Conservation (phyloP, 2,888 invertebrate genomes). For the Drosophila barbarae region DNA sequence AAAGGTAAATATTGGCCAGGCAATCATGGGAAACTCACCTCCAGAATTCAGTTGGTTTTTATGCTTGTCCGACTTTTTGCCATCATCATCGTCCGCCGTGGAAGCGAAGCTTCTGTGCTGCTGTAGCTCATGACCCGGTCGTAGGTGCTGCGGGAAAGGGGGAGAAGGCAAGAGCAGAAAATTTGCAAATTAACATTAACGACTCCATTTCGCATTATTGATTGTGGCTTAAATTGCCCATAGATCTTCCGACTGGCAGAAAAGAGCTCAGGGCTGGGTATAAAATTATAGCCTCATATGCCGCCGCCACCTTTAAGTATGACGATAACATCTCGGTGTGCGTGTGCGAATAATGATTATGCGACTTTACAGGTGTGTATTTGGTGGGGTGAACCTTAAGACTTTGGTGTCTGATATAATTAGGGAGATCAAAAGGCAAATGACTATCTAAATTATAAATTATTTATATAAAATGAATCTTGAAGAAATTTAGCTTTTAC, state of each 20-base stretch:
- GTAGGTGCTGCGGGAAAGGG: constrained; percentile 33
- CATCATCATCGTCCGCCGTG: constrained; percentile 49
- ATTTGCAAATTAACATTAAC: constrained; percentile 61
- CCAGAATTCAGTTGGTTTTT: constrained; percentile 46
- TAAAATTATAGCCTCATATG: constrained; percentile 21
- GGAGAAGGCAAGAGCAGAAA: constrained; percentile 20
- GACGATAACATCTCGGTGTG: constrained; percentile 11
- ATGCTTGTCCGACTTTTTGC: constrained; percentile 48
- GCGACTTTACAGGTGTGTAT: neutral
- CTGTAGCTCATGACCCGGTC: constrained; percentile 39
- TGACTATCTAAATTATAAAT: too few relatives aligned
- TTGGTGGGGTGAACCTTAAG: neutral
- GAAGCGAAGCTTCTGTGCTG: constrained; percentile 60
- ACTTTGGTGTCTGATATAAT: too few relatives aligned
- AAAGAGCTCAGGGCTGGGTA: constrained; percentile 23
- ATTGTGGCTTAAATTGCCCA: constrained; percentile 54
- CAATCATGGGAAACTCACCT: constrained; percentile 45
- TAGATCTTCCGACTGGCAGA: constrained; percentile 44
- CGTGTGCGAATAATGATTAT: constrained; percentile 2
- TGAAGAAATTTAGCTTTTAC: too few relatives aligned
- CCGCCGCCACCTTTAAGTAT: constrained; percentile 1
- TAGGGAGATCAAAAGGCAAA: too few relatives aligned
- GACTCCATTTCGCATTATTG: constrained; percentile 57
- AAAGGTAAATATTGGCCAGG: constrained; percentile 7
- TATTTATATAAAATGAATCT: too few relatives aligned